Evolutionary conservation across 2,797 vertebrate genomes (phyloP).

Genomic region (Brachyalestes nurse): DNA sequence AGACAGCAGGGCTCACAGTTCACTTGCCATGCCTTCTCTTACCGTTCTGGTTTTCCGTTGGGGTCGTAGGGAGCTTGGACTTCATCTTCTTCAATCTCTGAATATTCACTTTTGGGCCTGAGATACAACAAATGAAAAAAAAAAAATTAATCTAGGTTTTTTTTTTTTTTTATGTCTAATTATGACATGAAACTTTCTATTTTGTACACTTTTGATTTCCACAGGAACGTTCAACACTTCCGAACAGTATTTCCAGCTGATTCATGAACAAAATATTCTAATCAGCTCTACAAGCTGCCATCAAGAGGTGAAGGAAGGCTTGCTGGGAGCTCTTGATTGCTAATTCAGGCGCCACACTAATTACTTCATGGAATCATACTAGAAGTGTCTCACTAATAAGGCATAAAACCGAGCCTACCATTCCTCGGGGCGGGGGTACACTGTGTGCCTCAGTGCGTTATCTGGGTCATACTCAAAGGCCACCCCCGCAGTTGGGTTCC

Average conservation of each 20-base stretch:
- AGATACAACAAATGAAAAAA: neutral
- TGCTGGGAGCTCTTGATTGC: neutral
- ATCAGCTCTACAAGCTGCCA: neutral
- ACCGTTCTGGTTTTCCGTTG: slow-evolving; percentile 96
- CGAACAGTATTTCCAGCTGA: neutral
- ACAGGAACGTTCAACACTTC: neutral
- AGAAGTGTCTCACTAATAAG: neutral
- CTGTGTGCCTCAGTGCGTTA: slow-evolving; percentile 93
- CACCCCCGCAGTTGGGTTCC: slow-evolving; percentile 97
- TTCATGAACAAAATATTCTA: neutral
- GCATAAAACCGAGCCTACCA: slow-evolving; percentile 79
- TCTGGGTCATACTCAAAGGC: slow-evolving; percentile 97
- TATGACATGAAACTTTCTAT: neutral
- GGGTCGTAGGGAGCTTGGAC: slow-evolving; percentile 93
- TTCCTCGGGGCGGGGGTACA: slow-evolving; percentile 95
- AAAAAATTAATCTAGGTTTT: no score
- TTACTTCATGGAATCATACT: neutral
- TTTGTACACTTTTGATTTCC: neutral
- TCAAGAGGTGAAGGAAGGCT: neutral
- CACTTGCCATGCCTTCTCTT: slow-evolving; percentile 42
- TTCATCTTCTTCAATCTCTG: slow-evolving; percentile 95
- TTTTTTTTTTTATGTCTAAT: no score
- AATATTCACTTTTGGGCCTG: slow-evolving; percentile 99
- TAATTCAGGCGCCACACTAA: neutral
- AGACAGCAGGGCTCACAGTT: no score